A percentile compares a stretch with the other conserved stretches of the same genome.
Evolutionary conservation across 2,113 vertebrate species (phyloP).

Genomic region (Cairina moschata): DNA sequence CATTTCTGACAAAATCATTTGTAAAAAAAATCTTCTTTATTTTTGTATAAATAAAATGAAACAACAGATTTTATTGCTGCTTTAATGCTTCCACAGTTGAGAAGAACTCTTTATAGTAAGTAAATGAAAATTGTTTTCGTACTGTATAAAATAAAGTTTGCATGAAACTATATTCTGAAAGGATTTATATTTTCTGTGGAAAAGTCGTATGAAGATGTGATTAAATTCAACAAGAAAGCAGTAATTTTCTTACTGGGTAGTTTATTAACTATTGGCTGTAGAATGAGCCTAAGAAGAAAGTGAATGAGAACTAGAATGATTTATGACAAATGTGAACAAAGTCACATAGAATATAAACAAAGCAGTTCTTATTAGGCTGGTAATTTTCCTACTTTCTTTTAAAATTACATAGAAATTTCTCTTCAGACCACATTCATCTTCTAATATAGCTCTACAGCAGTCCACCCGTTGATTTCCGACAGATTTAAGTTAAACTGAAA

Average conservation of each 20-base stretch:
- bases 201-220: not conserved
- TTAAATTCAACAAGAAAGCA: not conserved
- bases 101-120: slow-evolving; percentile 39
- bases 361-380: not conserved
- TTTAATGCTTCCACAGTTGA: slow-evolving; percentile 51
- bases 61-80: slow-evolving; percentile 11
- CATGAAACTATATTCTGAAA: not conserved
- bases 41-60: slow-evolving; percentile 61
- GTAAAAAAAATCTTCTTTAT: slow-evolving; percentile 45
- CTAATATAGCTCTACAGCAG: not conserved
- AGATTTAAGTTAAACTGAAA: not conserved
- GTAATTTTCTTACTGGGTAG: not conserved
- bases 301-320: not conserved
- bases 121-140: slow-evolving; percentile 58
- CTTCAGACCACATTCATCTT: not conserved
- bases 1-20: slow-evolving; percentile 69
- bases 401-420: not conserved
- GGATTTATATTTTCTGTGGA: not conserved
- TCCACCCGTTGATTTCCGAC: not conserved
- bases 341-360: not conserved
- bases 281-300: not conserved
- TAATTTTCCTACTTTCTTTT: not conserved
- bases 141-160: slow-evolving; percentile 35
- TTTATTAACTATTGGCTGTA: not conserved
- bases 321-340: not conserved